Conservation (phyloP, 2,888 invertebrate species). For the Cerastis leucographa region DNA sequence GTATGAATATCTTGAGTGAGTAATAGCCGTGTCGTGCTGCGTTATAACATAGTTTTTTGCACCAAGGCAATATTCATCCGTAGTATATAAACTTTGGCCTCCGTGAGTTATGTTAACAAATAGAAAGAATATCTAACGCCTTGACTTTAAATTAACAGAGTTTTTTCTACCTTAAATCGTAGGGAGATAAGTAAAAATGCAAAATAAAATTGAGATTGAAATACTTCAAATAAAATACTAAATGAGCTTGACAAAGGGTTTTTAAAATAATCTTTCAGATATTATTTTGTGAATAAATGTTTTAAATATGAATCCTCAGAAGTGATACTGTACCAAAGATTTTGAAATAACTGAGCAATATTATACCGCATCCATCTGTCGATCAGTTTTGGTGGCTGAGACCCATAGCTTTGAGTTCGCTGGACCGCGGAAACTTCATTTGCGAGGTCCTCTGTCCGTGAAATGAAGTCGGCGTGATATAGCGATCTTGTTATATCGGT, state of each 20-base stretch:
- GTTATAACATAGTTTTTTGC: not conserved
- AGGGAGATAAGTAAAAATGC: no score
- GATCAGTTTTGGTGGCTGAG: slow-evolving; percentile 53
- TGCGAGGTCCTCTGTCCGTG: slow-evolving; percentile 89
- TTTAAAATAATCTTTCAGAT: not conserved
- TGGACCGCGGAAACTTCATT: slow-evolving; percentile 90
- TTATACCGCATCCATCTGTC: slow-evolving; percentile 72
- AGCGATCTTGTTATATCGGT: slow-evolving; percentile 75
- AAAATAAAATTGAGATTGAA: not conserved
- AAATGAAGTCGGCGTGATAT: slow-evolving; percentile 88
- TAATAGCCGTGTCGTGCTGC: slow-evolving; percentile 41
- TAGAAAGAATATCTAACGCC: not conserved
- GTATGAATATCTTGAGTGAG: slow-evolving; percentile 35
- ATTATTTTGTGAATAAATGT: not conserved
- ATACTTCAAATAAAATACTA: not conserved
- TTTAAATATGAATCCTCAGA: not conserved
- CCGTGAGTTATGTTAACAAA: no score
- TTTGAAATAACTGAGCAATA: not conserved
- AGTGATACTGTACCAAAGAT: not conserved
- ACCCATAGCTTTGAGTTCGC: slow-evolving; percentile 74
- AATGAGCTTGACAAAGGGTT: not conserved
- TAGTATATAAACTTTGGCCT: not conserved
- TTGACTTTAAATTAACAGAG: not conserved
- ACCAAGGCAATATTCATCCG: not conserved
- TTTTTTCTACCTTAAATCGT: not conserved